Evolutionary conservation across 2,797 vertebrate genomes (phyloP), one percentile per base, ranked within the genome.

Genomic region (Cacajao melanocephalus): DNA sequence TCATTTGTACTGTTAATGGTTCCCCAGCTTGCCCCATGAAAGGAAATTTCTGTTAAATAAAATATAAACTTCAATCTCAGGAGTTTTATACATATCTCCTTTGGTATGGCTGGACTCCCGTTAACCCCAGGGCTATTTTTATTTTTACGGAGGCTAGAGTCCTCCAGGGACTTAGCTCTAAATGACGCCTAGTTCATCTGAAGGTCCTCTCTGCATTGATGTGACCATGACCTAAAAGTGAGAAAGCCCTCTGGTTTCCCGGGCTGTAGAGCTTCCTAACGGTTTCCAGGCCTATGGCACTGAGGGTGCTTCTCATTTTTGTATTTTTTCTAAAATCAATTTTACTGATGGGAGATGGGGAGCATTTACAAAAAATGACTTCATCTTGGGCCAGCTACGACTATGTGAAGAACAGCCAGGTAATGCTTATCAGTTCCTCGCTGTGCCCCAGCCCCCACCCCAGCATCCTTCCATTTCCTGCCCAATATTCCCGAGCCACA

Each of bases 361-460:
- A 97, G 93, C 14, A 73, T 33, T 96, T 98, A 97, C 93, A 96
- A 98, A 98, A 98, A 98, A 98, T 85, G 97, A 97, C 24, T 36
- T 30, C 4, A 94, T 80, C 85, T 13, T 57, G 2, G 41, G n/a
- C 1, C 17, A 0, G n/a, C 95, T 98, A 95, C 97, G 98, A 98
- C 96, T 90, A 88, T 70, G 97, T 73, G 95, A 97, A 98, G 98
- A 97, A 95, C 81, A 96, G 97, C 97, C 98, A 99, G 98, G 99
- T 99, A 99, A 98, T 20, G 91, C 98, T 98, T 98, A 99, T 99
- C 98, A 97, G 98, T 98, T 98, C 97, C 98, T 98, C 93, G 30
- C 96, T 96, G 96, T 93, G 80, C 95, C 87, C 89, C 97, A 95
- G 96, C 97, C 97, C 89, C 96, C 93, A 93, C 94, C 98, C 97